Evolutionary conservation across 35 echinoderm and acorn worm species (phyloP).

Genomic region (Hemicentrotus pulcherrimus): DNA sequence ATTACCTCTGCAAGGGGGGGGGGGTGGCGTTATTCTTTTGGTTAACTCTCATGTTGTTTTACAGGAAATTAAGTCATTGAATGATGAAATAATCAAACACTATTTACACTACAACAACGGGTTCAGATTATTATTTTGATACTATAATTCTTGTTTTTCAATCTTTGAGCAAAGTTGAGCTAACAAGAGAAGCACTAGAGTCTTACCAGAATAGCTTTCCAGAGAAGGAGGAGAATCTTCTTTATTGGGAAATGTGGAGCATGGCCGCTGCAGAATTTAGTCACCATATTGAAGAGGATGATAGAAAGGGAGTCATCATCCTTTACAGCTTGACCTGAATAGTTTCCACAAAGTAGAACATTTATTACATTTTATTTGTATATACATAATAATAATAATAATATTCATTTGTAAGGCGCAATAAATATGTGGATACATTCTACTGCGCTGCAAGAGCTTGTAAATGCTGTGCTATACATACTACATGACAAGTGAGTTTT

Average conservation of each 20-base stretch:
- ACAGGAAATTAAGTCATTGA: not conserved
- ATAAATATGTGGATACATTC: too few relatives aligned
- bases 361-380: too few relatives aligned
- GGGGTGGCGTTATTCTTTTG: not conserved
- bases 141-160: not conserved
- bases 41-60: not conserved
- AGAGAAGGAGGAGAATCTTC: conserved; percentile 85
- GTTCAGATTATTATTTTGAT: too few relatives aligned
- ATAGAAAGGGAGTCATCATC: conserved; percentile 90
- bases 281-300: conserved; percentile 93
- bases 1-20: not conserved
- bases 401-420: too few relatives aligned
- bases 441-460: too few relatives aligned
- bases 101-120: too few relatives aligned
- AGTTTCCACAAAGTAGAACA: not conserved
- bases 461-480: too few relatives aligned
- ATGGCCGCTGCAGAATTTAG: conserved; percentile 98
- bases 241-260: conserved; percentile 99
- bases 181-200: not conserved
- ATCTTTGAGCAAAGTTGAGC: not conserved
- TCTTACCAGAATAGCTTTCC: conserved; percentile 93
- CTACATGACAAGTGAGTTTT: too few relatives aligned
- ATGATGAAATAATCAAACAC: too few relatives aligned
- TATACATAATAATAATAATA: too few relatives aligned
- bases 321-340: conserved; percentile 71